Evolutionary conservation across 1,140 invertebrate genomes (phyloP).

Genomic region (Bradynema listronoti): DNA sequence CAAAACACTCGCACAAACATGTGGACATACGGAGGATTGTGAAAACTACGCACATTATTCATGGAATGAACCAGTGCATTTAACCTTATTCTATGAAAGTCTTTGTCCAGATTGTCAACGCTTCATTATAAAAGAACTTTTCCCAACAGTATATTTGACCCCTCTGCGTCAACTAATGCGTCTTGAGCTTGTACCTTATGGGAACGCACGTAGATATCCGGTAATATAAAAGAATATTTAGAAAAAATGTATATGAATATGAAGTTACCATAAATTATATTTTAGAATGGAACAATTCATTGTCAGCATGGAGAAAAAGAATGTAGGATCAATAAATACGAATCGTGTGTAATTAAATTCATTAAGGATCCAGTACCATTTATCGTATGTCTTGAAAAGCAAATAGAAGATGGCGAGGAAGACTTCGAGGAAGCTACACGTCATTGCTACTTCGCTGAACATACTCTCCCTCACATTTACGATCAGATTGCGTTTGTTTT

Average conservation of each 20-base stretch:
- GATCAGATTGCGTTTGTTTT: too few relatives aligned
- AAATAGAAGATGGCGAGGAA: constrained; percentile 11
- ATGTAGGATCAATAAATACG: constrained; percentile 22
- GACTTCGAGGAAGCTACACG: constrained; percentile 11
- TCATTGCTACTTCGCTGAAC: constrained; percentile 16
- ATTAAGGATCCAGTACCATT: constrained; percentile 23
- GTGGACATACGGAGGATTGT: not conserved
- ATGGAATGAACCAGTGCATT: not conserved
- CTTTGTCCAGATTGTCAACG: constrained; percentile 8
- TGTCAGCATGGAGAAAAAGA: constrained; percentile 26
- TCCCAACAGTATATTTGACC: not conserved
- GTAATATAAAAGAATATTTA: not conserved
- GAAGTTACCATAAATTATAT: too few relatives aligned
- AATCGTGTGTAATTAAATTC: constrained; percentile 28
- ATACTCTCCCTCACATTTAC: constrained; percentile 5
- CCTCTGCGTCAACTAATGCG: not conserved
- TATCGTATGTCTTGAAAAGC: constrained; percentile 21
- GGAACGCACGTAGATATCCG: constrained; percentile 11
- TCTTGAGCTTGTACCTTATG: constrained; percentile 16
- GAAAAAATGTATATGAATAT: not conserved
- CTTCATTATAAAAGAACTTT: constrained; percentile 1
- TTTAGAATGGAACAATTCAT: constrained; percentile 17
- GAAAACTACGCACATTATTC: not conserved
- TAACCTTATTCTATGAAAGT: not conserved
- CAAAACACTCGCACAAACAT: not conserved